phyloP scores from a whole-genome alignment of 2,797 vertebrate genomes.

The Delichon dasypus region DNA sequence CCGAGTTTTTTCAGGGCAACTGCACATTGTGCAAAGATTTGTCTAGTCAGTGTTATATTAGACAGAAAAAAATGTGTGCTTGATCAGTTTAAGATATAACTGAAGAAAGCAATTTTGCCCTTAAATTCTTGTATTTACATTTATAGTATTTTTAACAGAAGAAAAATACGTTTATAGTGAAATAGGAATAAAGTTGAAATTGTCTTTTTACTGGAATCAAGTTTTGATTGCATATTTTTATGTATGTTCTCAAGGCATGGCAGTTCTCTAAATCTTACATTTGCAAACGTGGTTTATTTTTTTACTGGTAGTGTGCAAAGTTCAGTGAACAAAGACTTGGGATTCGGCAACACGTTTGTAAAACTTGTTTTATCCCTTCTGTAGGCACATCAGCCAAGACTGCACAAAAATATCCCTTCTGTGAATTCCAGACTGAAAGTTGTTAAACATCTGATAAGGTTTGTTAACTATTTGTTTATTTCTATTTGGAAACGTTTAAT shows the following conservation, averaged over 20 bases:
- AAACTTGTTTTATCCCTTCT: not conserved
- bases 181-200: not conserved
- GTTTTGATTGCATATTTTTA: not conserved
- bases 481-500: not conserved
- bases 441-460: conserved; percentile 94
- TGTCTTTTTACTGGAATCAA: not conserved
- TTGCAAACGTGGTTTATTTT: not conserved
- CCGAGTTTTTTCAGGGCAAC: not conserved
- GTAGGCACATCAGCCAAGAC: conserved; percentile 82
- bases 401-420: conserved; percentile 94
- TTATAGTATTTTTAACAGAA: not conserved
- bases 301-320: not conserved
- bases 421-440: conserved; percentile 89
- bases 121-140: not conserved
- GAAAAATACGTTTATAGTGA: not conserved
- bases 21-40: not conserved
- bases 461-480: conserved; percentile 57
- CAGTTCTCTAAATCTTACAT: not conserved
- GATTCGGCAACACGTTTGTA: not conserved
- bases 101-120: not conserved
- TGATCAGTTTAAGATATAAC: not conserved
- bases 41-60: not conserved
- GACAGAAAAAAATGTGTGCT: not conserved
- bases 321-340: not conserved
- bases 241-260: not conserved